A percentile compares a stretch with the other conserved stretches of the same genome.
These are phyloP conservation scores for Anthophora plumipes DNA, from an alignment of 2,888 invertebrate genomes.

Conservation along the genomic window DNA sequence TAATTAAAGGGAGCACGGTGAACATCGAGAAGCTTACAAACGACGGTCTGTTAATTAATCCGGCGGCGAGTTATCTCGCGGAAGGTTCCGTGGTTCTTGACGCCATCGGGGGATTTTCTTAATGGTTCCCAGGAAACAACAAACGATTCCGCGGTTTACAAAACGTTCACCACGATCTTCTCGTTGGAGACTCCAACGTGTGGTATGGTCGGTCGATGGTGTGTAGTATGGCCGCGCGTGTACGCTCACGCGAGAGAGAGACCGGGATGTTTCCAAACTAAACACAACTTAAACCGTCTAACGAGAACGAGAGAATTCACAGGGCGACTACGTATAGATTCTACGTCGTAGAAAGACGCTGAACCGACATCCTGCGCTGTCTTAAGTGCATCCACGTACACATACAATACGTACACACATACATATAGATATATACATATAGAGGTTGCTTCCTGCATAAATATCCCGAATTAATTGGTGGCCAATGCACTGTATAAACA, in stretches of 20 bases:
- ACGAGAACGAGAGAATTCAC: constrained; percentile 4
- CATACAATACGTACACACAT: background rate
- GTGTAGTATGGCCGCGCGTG: too few relatives aligned
- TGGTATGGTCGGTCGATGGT: too few relatives aligned
- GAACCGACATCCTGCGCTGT: background rate
- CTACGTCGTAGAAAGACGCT: too few relatives aligned
- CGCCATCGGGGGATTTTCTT: constrained; percentile 9
- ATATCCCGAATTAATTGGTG: constrained; percentile 75
- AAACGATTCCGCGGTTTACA: background rate
- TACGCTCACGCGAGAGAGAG: too few relatives aligned
- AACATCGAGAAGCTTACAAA: constrained; percentile 6
- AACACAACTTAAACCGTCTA: constrained; percentile 4
- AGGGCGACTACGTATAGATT: background rate
- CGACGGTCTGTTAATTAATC: constrained; percentile 30
- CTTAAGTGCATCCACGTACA: background rate
- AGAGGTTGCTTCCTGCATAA: constrained; percentile 58
- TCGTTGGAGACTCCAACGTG: too few relatives aligned
- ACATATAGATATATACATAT: too few relatives aligned
- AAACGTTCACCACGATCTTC: background rate
- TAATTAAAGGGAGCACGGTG: constrained; percentile 2
- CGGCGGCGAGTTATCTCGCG: background rate
- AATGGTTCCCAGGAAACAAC: constrained; percentile 9
- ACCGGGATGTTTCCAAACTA: constrained; percentile 29
- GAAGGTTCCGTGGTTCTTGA: background rate
- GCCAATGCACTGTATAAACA: constrained; percentile 69